phyloP scores from a whole-genome alignment of 2,888 invertebrate genomes.

The Chrysolina oricalcia region DNA sequence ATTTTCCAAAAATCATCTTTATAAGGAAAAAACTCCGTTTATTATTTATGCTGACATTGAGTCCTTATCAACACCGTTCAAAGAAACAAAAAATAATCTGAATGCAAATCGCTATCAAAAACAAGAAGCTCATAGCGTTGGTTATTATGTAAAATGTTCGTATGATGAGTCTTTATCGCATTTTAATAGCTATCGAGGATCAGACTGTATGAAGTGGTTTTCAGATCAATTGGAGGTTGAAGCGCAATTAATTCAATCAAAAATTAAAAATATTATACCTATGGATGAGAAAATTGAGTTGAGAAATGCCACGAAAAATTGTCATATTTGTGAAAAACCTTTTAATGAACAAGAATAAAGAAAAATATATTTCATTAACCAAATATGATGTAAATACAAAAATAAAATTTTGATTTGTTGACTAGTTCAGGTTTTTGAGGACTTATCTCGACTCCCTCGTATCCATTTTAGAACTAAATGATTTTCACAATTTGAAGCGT shows the following conservation, averaged over 20 bases:
- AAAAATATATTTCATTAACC: no score
- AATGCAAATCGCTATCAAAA: slow-evolving; percentile 3
- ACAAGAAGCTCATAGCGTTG: not conserved
- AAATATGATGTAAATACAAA: no score
- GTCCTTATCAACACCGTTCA: not conserved
- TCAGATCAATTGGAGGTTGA: not conserved
- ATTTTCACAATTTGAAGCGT: slow-evolving; percentile 29
- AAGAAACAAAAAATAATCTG: not conserved
- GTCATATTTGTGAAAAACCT: slow-evolving; percentile 27
- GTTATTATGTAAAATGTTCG: no score
- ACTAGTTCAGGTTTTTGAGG: no score
- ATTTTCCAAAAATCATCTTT: no score
- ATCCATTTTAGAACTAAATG: slow-evolving; percentile 56
- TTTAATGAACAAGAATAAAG: slow-evolving; percentile 37
- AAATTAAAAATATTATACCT: not conserved
- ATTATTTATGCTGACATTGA: no score
- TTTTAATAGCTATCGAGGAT: not conserved
- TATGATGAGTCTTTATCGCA: no score
- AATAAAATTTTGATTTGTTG: no score
- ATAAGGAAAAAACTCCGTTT: no score
- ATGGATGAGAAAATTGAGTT: not conserved
- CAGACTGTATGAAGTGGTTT: slow-evolving; percentile 2
- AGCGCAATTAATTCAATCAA: slow-evolving; percentile 1
- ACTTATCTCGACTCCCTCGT: slow-evolving; percentile 58
- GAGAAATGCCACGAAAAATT: not conserved